Conservation (phyloP, 1,140 invertebrate genomes). For the Portunus trituberculatus region DNA sequence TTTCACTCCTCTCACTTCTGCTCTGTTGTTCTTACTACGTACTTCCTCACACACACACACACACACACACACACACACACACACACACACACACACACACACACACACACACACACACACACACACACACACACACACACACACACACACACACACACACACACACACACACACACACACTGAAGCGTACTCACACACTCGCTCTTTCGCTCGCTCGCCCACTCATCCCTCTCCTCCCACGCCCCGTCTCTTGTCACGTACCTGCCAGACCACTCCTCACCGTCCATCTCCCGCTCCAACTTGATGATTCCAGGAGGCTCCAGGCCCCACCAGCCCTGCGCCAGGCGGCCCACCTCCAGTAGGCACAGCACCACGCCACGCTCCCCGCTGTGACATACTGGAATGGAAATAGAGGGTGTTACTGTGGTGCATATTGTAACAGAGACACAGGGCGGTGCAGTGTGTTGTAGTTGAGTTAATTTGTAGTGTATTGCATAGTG, state of each 20-base stretch:
- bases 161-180: background rate
- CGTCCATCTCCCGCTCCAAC: slow-evolving; percentile 93
- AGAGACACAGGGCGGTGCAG: background rate
- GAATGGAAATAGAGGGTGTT: slow-evolving; percentile 74
- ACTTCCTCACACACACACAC: slow-evolving; percentile 81
- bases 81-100: slow-evolving; percentile 77
- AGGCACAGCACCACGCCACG: slow-evolving; percentile 93
- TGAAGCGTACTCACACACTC: background rate
- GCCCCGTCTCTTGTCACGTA: slow-evolving; percentile 77
- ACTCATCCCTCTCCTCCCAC: background rate
- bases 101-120: background rate
- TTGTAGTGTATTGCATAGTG: background rate
- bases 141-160: background rate
- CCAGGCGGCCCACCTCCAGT: slow-evolving; percentile 92
- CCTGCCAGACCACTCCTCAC: slow-evolving; percentile 80
- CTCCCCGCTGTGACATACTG: slow-evolving; percentile 89
- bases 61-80: background rate
- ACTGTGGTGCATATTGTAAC: background rate
- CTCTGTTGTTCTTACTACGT: background rate
- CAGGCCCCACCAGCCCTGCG: slow-evolving; percentile 86
- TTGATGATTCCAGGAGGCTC: slow-evolving; percentile 94
- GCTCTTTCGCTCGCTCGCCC: background rate
- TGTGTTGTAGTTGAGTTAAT: background rate
- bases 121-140: slow-evolving; percentile 77
- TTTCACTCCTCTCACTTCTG: background rate